These are phyloP conservation scores for Drosophila helvetica DNA, from an alignment of 2,888 invertebrate species.

Conservation along the genomic window DNA sequence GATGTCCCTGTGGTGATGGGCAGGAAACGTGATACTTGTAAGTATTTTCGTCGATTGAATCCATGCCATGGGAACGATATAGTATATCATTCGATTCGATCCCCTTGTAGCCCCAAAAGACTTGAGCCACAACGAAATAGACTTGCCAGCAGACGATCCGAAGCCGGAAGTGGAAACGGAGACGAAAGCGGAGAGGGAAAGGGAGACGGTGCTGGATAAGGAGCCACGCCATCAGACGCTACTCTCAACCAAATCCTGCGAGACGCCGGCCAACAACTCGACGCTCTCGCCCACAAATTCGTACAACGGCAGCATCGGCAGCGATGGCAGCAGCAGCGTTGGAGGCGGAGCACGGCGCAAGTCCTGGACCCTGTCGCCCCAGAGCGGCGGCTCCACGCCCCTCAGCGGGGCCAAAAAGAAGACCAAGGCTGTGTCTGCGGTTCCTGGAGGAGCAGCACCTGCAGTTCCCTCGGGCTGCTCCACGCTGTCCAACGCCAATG, in stretches of 20 bases:
- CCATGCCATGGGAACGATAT: not conserved
- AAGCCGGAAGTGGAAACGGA: constrained; percentile 12
- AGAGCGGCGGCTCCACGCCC: constrained; percentile 72
- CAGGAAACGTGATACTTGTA: constrained; percentile 61
- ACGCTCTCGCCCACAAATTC: constrained; percentile 79
- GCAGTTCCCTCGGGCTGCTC: constrained; percentile 20
- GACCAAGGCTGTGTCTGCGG: constrained; percentile 83
- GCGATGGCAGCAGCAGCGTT: constrained; percentile 77
- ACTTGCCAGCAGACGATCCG: not conserved
- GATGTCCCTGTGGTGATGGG: constrained; percentile 4
- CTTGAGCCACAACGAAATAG: constrained; percentile 59
- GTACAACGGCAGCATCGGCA: constrained; percentile 79
- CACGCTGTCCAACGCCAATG: constrained; percentile 35
- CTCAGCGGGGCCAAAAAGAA: constrained; percentile 88
- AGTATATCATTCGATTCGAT: not conserved
- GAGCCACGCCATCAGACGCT: constrained; percentile 67
- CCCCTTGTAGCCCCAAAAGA: constrained; percentile 56
- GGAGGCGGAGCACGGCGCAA: constrained; percentile 81
- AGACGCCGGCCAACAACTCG: constrained; percentile 60
- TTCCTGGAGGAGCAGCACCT: constrained; percentile 18
- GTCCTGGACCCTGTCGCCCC: constrained; percentile 81
- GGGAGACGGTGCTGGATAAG: not conserved
- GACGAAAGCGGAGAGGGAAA: not conserved
- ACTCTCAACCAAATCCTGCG: constrained; percentile 78
- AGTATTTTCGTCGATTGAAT: constrained; percentile 28